These are phyloP conservation scores for Julus scandinavius DNA, from an alignment of 2,888 invertebrate species.

Conservation along the genomic window DNA sequence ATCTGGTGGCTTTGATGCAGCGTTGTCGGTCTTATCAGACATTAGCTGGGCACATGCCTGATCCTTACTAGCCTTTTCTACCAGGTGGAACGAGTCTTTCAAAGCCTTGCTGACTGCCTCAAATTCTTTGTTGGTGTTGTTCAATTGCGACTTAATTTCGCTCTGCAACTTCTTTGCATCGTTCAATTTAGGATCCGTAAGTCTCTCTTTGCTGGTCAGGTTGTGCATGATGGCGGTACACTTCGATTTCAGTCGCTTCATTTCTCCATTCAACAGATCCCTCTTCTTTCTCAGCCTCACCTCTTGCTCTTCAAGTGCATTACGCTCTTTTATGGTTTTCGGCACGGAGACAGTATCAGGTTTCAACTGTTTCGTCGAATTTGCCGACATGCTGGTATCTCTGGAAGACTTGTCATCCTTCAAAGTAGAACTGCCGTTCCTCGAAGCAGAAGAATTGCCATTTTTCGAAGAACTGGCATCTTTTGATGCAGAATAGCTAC, in stretches of 20 bases:
- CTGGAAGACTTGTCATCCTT: background rate
- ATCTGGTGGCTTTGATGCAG: background rate
- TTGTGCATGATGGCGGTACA: constrained; percentile 63
- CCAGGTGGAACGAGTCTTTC: background rate
- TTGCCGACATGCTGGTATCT: background rate
- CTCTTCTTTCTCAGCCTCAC: constrained; percentile 51
- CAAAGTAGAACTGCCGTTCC: background rate
- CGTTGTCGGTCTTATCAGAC: background rate
- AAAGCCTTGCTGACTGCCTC: background rate
- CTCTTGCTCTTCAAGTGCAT: constrained; percentile 39
- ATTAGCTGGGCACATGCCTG: background rate
- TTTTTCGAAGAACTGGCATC: background rate
- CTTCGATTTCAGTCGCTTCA: constrained; percentile 62
- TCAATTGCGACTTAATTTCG: constrained; percentile 63
- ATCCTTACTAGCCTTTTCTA: background rate
- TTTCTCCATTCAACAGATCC: constrained; percentile 60
- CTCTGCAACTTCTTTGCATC: constrained; percentile 64
- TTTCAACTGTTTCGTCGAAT: background rate
- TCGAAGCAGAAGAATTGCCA: background rate
- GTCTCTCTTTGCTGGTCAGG: constrained; percentile 61
- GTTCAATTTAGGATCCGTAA: constrained; percentile 63
- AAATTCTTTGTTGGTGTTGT: background rate
- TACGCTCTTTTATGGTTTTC: constrained; percentile 35
- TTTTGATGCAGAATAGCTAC: background rate
- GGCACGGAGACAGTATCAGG: background rate